These are phyloP conservation scores for Oithona nana DNA, from an alignment of 2,888 invertebrate genomes.

Conservation along the genomic window DNA sequence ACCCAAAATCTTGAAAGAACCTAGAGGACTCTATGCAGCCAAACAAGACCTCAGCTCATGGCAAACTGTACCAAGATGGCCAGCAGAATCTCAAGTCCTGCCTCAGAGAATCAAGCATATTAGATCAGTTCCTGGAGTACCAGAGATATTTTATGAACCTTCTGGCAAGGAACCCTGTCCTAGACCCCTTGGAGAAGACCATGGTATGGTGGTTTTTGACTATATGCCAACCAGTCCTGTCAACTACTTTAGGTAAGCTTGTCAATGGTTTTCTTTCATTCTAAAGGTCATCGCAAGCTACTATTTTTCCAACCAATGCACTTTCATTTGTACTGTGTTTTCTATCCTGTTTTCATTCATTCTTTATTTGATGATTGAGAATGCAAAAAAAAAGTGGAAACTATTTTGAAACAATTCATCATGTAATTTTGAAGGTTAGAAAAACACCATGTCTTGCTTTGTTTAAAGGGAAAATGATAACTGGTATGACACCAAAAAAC, in stretches of 20 bases:
- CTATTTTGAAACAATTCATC: too few species aligned
- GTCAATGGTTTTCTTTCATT: too few species aligned
- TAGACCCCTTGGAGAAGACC: slow-evolving; percentile 66
- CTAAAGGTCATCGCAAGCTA: too few species aligned
- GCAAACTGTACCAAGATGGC: background rate
- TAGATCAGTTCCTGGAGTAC: slow-evolving; percentile 26
- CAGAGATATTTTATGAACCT: slow-evolving; percentile 59
- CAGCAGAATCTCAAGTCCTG: background rate
- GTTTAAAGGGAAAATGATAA: too few species aligned
- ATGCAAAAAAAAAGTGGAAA: too few species aligned
- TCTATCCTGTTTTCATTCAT: too few species aligned
- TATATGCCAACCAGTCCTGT: slow-evolving; percentile 70
- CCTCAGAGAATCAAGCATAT: slow-evolving; percentile 20
- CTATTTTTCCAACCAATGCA: too few species aligned
- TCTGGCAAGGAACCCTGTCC: slow-evolving; percentile 56
- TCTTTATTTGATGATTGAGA: too few species aligned
- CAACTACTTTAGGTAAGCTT: slow-evolving; percentile 50
- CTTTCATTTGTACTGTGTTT: too few species aligned
- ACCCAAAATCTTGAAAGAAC: background rate
- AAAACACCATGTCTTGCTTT: too few species aligned
- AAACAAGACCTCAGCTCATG: background rate
- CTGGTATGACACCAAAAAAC: too few species aligned
- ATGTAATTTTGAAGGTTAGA: too few species aligned
- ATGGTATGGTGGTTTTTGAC: slow-evolving; percentile 59
- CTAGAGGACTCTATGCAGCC: background rate